These are phyloP conservation scores for Andrena minutula DNA, from an alignment of 2,888 invertebrate genomes.

Conservation along the genomic window DNA sequence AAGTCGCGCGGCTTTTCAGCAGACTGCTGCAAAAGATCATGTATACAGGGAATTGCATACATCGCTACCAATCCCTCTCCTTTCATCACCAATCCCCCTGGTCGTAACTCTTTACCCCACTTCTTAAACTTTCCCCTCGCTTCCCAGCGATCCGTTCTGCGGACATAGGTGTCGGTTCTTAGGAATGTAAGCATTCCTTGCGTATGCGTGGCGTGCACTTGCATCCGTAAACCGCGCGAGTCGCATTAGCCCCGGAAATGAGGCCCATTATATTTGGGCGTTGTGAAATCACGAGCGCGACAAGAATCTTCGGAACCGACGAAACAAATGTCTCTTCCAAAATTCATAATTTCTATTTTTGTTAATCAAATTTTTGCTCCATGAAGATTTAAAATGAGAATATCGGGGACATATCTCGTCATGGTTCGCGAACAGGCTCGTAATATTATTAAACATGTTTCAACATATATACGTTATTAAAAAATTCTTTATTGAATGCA, in stretches of 20 bases:
- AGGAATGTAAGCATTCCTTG: conserved; percentile 63
- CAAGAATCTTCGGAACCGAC: neutral
- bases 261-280: conserved; percentile 4
- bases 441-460: neutral
- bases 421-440: no score
- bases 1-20: conserved; percentile 9
- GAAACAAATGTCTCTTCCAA: neutral
- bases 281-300: neutral
- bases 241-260: neutral
- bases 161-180: conserved; percentile 62
- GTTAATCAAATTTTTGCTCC: neutral
- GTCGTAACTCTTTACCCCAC: conserved; percentile 34
- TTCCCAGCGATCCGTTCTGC: conserved; percentile 35
- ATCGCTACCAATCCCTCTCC: conserved; percentile 7
- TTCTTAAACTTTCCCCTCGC: conserved; percentile 28
- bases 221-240: neutral
- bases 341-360: neutral
- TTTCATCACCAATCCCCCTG: conserved; percentile 7
- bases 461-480: neutral
- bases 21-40: neutral
- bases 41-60: conserved; percentile 20
- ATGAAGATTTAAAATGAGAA: neutral
- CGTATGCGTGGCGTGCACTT: conserved; percentile 5
- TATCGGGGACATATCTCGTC: no score
- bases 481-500: conserved; percentile 24